A percentile compares a stretch with the other conserved stretches of the same genome.
Evolutionary conservation across 2,888 invertebrate species (phyloP).

Genomic region (Drosophila lacicola): DNA sequence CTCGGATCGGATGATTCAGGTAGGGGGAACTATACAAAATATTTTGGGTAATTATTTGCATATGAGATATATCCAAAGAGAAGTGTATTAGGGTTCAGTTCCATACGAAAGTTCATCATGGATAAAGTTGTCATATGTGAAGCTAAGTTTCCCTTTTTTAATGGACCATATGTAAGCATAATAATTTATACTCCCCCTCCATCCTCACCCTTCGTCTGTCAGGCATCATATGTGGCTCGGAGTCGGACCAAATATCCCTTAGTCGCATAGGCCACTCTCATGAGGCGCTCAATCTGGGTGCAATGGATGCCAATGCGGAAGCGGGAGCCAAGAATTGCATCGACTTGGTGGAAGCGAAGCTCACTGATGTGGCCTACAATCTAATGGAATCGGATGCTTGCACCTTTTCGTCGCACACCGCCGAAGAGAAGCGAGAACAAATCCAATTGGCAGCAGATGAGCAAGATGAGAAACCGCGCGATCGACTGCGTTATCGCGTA

Average conservation of each 20-base stretch:
- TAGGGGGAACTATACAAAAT: slow-evolving; percentile 43
- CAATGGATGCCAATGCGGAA: slow-evolving; percentile 87
- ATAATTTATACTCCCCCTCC: slow-evolving; percentile 11
- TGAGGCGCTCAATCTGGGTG: slow-evolving; percentile 90
- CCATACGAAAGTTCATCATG: neutral
- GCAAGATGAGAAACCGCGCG: slow-evolving; percentile 32
- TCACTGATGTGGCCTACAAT: slow-evolving; percentile 84
- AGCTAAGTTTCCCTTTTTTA: slow-evolving; percentile 14
- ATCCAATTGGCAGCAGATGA: slow-evolving; percentile 1
- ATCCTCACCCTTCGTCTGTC: neutral
- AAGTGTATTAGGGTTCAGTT: too few relatives aligned
- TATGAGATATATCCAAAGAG: too few relatives aligned
- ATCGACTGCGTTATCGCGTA: slow-evolving; percentile 77
- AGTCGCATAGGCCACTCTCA: slow-evolving; percentile 87
- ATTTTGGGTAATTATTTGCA: neutral
- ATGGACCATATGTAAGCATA: slow-evolving; percentile 20
- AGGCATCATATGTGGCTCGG: slow-evolving; percentile 87
- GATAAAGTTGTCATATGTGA: neutral
- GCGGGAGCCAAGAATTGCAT: slow-evolving; percentile 86
- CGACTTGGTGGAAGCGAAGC: slow-evolving; percentile 84
- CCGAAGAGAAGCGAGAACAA: slow-evolving; percentile 56
- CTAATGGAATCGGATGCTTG: slow-evolving; percentile 83
- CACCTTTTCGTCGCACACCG: slow-evolving; percentile 75
- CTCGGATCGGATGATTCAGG: slow-evolving; percentile 87
- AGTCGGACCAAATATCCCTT: slow-evolving; percentile 85